A percentile compares a stretch with the other conserved stretches of the same genome.
These are phyloP conservation scores for Avahi laniger DNA, from an alignment of 2,797 vertebrate species.

Conservation along the genomic window DNA sequence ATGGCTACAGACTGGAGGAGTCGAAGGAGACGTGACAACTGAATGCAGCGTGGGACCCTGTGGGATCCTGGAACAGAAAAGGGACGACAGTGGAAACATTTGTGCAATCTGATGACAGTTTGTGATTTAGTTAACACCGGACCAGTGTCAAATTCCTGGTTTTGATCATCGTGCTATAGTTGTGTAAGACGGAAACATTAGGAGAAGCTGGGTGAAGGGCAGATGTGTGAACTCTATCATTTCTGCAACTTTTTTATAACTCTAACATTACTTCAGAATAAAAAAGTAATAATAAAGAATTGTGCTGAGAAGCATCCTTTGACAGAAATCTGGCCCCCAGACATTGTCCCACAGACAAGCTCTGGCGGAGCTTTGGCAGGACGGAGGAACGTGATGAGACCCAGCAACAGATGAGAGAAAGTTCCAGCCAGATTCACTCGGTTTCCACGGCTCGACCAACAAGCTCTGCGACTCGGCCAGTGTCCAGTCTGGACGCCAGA, in stretches of 20 bases:
- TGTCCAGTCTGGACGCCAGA: background rate
- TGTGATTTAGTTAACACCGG: background rate
- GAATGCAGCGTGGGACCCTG: background rate
- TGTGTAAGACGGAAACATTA: background rate
- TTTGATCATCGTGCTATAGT: background rate
- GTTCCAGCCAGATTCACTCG: background rate
- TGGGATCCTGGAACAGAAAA: background rate
- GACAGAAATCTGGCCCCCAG: background rate
- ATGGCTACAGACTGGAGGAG: fast-evolving
- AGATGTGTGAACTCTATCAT: background rate
- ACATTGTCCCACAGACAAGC: background rate
- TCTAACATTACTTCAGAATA: constrained; percentile 34
- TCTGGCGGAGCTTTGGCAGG: background rate
- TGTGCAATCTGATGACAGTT: background rate
- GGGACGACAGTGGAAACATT: background rate
- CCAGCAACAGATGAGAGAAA: background rate
- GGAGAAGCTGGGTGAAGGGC: background rate
- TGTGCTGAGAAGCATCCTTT: background rate
- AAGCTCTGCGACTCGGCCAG: background rate
- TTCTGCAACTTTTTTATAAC: background rate
- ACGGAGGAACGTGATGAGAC: background rate
- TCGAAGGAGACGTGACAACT: background rate
- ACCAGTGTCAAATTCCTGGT: background rate
- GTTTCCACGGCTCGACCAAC: background rate
- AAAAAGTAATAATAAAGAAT: background rate